Percentiles rank a stretch among this genome's conserved stretches.
phyloP scores from a whole-genome alignment of 1,140 invertebrate species.

The Caerostris darwini region DNA sequence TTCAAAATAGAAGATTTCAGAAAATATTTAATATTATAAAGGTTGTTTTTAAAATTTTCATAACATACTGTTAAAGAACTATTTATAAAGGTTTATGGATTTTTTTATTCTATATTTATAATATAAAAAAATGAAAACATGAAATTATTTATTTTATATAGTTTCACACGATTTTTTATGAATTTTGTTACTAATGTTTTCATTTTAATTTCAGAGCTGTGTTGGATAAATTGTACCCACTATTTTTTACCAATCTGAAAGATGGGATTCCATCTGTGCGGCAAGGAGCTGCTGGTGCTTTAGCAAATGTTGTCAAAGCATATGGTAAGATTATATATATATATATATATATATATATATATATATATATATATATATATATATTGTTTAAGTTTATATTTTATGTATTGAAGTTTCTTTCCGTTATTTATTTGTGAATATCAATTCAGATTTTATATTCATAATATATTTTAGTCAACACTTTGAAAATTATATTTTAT shows the following conservation, averaged over 20 bases:
- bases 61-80: too few relatives aligned
- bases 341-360: not conserved
- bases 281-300: conserved; percentile 84
- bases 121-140: too few relatives aligned
- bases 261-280: conserved; percentile 85
- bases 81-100: too few relatives aligned
- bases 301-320: conserved; percentile 83
- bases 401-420: not conserved
- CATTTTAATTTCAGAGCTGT: conserved; percentile 79
- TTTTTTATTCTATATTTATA: too few relatives aligned
- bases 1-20: too few relatives aligned
- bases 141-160: too few relatives aligned
- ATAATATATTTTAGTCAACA: too few relatives aligned
- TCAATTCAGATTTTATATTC: not conserved
- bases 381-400: not conserved
- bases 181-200: too few relatives aligned
- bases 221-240: conserved; percentile 82
- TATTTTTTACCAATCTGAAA: conserved; percentile 84
- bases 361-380: not conserved
- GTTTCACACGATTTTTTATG: too few relatives aligned
- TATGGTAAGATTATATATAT: conserved; percentile 82
- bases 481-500: too few relatives aligned
- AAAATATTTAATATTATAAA: too few relatives aligned
- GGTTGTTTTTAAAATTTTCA: too few relatives aligned
- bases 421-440: not conserved